phyloP scores from a whole-genome alignment of 2,888 invertebrate species.

The Lucinisca nassula region DNA sequence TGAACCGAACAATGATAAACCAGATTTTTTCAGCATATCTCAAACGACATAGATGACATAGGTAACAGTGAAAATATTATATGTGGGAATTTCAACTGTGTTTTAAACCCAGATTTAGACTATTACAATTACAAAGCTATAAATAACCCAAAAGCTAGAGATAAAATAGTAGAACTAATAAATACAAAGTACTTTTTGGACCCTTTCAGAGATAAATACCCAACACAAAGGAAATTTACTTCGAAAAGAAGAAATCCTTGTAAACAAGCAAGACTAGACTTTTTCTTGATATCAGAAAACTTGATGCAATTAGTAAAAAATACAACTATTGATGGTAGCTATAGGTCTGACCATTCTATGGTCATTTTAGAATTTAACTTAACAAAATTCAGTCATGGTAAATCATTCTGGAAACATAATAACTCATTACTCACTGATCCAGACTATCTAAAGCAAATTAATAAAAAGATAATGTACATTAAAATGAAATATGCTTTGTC shows the following conservation, averaged over 20 bases:
- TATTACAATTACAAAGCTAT: not conserved
- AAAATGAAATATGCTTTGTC: conserved; percentile 14
- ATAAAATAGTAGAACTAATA: not conserved
- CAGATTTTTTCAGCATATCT: not conserved
- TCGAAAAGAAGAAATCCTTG: not conserved
- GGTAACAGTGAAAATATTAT: not conserved
- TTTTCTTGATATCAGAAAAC: not conserved
- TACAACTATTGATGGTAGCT: not conserved
- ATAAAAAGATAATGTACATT: not conserved
- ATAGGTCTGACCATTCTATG: not conserved
- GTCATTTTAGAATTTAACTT: not conserved
- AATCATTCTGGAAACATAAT: not conserved
- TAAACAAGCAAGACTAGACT: not conserved
- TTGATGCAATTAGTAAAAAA: not conserved
- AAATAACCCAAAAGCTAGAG: not conserved
- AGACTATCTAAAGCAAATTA: not conserved
- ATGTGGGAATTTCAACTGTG: not conserved
- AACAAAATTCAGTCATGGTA: not conserved
- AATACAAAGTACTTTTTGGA: not conserved
- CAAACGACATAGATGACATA: not conserved
- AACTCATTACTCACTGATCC: not conserved
- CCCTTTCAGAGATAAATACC: not conserved
- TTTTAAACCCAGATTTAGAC: not conserved
- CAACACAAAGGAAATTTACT: not conserved
- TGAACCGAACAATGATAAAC: not conserved